These are phyloP conservation scores for Tricholauxania praeusta DNA, from an alignment of 2,888 invertebrate species.

Conservation along the genomic window DNA sequence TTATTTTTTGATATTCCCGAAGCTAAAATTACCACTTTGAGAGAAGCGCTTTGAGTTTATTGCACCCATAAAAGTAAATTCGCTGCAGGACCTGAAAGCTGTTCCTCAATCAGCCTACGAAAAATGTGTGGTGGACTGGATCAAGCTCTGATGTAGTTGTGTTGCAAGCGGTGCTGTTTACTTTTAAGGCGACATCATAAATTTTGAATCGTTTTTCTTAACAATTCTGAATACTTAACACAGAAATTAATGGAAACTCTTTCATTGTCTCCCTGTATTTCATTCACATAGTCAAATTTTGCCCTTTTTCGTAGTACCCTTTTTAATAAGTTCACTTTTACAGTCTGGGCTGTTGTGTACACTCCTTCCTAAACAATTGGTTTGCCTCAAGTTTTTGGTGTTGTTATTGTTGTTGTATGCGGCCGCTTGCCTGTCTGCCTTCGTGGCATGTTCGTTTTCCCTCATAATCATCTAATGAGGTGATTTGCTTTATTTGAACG, in stretches of 20 bases:
- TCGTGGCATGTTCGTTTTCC: neutral
- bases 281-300: neutral
- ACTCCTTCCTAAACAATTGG: neutral
- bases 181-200: too few relatives aligned
- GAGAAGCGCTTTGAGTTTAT: too few relatives aligned
- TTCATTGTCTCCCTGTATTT: neutral
- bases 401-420: constrained; percentile 12
- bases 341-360: neutral
- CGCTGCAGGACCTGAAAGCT: too few relatives aligned
- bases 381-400: constrained; percentile 1
- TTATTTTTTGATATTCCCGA: too few relatives aligned
- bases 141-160: too few relatives aligned
- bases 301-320: neutral
- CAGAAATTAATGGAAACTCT: neutral
- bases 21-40: too few relatives aligned
- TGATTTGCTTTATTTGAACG: constrained; percentile 31
- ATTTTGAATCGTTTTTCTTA: neutral
- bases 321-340: neutral
- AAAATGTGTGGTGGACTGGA: too few relatives aligned
- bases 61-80: too few relatives aligned
- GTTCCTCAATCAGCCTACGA: too few relatives aligned
- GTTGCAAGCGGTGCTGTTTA: too few relatives aligned
- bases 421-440: neutral
- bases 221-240: neutral
- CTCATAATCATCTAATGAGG: constrained; percentile 26